Percentiles rank a stretch among this genome's conserved stretches.
Evolutionary conservation across 2,888 invertebrate species (phyloP).

Genomic region (Lypha dubia): DNA sequence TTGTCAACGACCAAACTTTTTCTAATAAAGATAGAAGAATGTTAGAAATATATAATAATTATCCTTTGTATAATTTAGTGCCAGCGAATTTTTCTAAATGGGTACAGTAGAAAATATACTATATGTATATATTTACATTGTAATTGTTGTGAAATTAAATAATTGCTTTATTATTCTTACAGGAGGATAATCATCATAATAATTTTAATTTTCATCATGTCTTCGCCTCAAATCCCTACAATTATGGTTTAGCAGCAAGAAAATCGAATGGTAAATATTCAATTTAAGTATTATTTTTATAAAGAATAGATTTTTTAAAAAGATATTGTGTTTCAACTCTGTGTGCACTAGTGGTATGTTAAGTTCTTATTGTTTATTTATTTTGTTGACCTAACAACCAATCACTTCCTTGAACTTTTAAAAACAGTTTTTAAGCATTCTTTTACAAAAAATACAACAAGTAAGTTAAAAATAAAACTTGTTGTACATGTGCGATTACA

Average conservation of each 20-base stretch:
- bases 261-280: slow-evolving; percentile 74
- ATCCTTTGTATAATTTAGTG: slow-evolving; percentile 74
- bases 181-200: slow-evolving; percentile 75
- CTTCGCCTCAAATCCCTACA: slow-evolving; percentile 68
- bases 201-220: slow-evolving; percentile 74
- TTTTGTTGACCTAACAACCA: slow-evolving; percentile 75
- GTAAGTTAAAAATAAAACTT: not conserved
- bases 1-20: slow-evolving; percentile 72
- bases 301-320: not conserved
- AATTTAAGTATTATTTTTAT: slow-evolving; percentile 22
- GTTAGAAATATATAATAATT: slow-evolving; percentile 74
- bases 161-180: slow-evolving; percentile 46
- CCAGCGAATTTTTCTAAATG: slow-evolving; percentile 73
- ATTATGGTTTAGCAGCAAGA: slow-evolving; percentile 74
- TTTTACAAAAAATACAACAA: slow-evolving; percentile 1
- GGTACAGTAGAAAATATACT: slow-evolving; percentile 57
- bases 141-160: slow-evolving; percentile 39
- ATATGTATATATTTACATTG: not conserved
- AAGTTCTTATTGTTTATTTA: slow-evolving; percentile 62
- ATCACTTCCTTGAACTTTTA: slow-evolving; percentile 57
- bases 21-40: slow-evolving; percentile 73
- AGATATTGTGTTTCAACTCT: not conserved
- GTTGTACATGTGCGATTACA: too few relatives aligned
- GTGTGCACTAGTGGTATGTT: not conserved
- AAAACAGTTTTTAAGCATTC: slow-evolving; percentile 41